A percentile compares a stretch with the other conserved stretches of the same genome.
These are phyloP conservation scores for Cremastinae sp. DNA, from an alignment of 2,888 invertebrate species.

Conservation along the genomic window DNA sequence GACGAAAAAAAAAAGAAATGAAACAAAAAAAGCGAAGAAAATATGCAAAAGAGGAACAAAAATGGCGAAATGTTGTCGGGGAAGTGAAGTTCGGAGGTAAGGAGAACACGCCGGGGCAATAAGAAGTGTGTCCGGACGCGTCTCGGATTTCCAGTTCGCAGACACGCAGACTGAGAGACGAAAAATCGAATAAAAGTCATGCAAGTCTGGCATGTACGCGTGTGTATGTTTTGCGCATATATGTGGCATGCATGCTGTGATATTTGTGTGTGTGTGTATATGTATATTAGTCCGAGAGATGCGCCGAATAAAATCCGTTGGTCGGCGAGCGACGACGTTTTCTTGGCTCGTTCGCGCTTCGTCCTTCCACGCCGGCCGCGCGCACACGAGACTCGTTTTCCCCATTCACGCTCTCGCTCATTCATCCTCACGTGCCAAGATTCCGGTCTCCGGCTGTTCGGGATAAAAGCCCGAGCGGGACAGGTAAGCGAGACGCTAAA, in stretches of 20 bases:
- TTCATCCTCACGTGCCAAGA: conserved; percentile 44
- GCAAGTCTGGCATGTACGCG: not conserved
- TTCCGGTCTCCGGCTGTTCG: conserved; percentile 4
- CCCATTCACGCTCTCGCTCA: conserved; percentile 45
- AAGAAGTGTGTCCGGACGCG: not conserved
- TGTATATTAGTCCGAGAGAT: too few species aligned
- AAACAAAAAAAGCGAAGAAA: too few species aligned
- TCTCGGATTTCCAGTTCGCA: too few species aligned
- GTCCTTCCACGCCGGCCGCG: conserved; percentile 1
- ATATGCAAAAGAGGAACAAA: not conserved
- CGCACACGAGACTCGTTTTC: conserved; percentile 25
- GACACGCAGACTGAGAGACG: too few species aligned
- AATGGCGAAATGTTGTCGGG: too few species aligned
- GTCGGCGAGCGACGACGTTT: conserved; percentile 47
- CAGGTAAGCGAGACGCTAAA: too few species aligned
- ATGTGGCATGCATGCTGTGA: conserved; percentile 16
- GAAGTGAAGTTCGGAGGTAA: too few species aligned
- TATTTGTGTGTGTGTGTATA: not conserved
- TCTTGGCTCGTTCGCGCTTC: conserved; percentile 44
- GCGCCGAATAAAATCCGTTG: conserved; percentile 51
- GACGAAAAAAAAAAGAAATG: conserved; percentile 18
- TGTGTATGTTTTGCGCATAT: not conserved
- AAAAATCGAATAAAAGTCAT: not conserved
- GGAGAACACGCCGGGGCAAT: too few species aligned
- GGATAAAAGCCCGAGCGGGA: too few species aligned